These are phyloP conservation scores for Trididemnum nubilum DNA, from an alignment of 23 tunicate species.

Conservation along the genomic window DNA sequence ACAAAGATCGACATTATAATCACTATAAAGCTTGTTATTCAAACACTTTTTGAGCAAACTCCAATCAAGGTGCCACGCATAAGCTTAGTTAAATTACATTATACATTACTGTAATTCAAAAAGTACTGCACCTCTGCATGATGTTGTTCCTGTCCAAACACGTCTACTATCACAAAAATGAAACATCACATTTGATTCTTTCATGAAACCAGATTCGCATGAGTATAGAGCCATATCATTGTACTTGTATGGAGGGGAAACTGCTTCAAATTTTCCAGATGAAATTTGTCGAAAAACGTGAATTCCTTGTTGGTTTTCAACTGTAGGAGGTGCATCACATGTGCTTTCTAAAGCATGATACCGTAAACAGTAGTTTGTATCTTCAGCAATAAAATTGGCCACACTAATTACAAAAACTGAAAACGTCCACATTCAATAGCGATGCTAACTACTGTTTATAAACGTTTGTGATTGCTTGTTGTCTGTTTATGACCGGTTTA, in stretches of 20 bases:
- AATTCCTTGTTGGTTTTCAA: background rate
- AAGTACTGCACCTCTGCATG: background rate
- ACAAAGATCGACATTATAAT: too few relatives aligned
- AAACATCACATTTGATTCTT: background rate
- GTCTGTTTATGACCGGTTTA: too few relatives aligned
- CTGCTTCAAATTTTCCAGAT: background rate
- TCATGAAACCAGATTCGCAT: background rate
- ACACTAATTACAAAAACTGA: too few relatives aligned
- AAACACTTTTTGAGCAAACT: too few relatives aligned
- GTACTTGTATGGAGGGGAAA: background rate
- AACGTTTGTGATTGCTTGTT: too few relatives aligned
- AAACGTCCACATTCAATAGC: too few relatives aligned
- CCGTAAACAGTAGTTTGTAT: background rate
- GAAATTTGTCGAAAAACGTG: background rate
- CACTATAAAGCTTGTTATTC: too few relatives aligned
- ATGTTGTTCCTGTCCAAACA: background rate
- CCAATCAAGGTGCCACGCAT: too few relatives aligned
- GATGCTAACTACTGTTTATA: too few relatives aligned
- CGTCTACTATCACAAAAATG: conserved; percentile 2
- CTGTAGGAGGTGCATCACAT: background rate
- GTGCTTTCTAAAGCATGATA: background rate
- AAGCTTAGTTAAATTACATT: background rate
- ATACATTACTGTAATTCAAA: background rate
- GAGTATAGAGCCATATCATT: conserved; percentile 1
- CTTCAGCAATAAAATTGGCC: too few relatives aligned